These are phyloP conservation scores for Grus americana DNA, from an alignment of 2,113 vertebrate species.

Conservation along the genomic window DNA sequence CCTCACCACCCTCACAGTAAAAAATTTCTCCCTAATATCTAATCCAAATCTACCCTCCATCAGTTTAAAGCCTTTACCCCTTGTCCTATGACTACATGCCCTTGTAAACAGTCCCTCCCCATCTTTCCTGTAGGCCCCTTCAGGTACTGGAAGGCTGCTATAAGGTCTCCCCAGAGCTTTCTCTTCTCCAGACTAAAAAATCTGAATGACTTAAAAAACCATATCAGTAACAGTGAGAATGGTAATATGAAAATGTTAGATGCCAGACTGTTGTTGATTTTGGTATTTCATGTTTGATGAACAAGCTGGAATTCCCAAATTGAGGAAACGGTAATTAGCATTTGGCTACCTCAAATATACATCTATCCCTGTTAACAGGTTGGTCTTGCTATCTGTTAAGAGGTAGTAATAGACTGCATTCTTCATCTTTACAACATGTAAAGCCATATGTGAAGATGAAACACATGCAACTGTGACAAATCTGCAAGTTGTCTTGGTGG, in stretches of 20 bases:
- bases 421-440: background rate
- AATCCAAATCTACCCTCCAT: too few species aligned
- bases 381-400: background rate
- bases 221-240: background rate
- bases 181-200: too few species aligned
- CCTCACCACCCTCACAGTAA: too few species aligned
- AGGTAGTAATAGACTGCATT: background rate
- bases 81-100: too few species aligned
- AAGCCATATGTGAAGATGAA: background rate
- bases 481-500: background rate
- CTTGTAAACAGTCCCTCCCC: too few species aligned
- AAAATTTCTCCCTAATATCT: too few species aligned
- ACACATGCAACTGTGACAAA: background rate
- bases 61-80: too few species aligned
- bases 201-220: background rate
- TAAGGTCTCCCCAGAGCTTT: too few species aligned
- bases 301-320: background rate
- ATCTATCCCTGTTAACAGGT: background rate
- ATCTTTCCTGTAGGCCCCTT: too few species aligned
- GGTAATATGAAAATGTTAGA: background rate
- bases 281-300: background rate
- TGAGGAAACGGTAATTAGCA: background rate
- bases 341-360: background rate
- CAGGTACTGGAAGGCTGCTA: too few species aligned
- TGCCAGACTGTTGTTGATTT: background rate